These are phyloP conservation scores for Perca fluviatilis DNA, from an alignment of 2,113 vertebrate species.

Conservation along the genomic window DNA sequence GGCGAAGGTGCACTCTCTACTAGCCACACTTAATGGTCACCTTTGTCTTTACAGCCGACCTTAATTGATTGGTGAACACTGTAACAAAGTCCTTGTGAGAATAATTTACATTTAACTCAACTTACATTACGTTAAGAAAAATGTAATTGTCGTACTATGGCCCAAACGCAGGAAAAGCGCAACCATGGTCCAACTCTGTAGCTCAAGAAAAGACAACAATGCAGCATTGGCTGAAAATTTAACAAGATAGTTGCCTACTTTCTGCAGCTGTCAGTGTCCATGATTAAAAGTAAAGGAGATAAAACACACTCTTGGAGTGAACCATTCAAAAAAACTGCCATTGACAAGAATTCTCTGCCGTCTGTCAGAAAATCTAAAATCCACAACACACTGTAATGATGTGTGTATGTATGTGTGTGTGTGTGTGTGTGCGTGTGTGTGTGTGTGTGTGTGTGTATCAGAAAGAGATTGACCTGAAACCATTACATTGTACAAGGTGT, in stretches of 20 bases:
- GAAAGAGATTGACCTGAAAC: not conserved
- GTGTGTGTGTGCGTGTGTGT: not conserved
- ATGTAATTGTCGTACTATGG: too few species aligned
- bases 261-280: conserved; percentile 30
- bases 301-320: conserved; percentile 4
- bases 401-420: not conserved
- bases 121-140: not conserved
- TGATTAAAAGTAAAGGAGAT: conserved; percentile 41
- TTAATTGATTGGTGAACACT: not conserved
- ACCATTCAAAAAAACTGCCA: conserved; percentile 11
- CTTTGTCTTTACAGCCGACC: not conserved
- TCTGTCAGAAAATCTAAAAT: conserved; percentile 7
- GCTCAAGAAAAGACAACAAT: not conserved
- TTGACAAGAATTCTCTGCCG: conserved; percentile 5
- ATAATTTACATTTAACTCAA: conserved; percentile 10
- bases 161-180: not conserved
- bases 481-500: not conserved
- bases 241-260: conserved; percentile 26
- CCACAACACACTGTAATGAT: too few species aligned
- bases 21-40: not conserved
- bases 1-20: not conserved
- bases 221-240: conserved; percentile 26
- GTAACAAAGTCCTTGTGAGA: not conserved
- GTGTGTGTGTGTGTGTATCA: not conserved
- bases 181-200: not conserved